Evolutionary conservation across 2,888 invertebrate species (phyloP), one percentile per base, ranked within the genome.

Genomic region (Cephus runcator): DNA sequence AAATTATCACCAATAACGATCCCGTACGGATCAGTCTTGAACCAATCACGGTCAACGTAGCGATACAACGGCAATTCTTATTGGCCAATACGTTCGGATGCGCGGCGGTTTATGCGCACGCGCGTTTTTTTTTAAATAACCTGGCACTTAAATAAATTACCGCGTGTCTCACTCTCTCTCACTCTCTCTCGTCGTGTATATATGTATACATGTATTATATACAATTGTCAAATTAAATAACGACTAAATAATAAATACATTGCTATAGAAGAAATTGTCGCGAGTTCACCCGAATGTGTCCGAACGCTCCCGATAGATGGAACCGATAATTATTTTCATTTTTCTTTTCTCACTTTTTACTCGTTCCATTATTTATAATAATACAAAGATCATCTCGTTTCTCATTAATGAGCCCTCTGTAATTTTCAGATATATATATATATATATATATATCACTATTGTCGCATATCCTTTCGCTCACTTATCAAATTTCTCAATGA

Each of bases 111-210:
- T 9, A 23, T 56, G 56, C 56, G 23, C 56, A 34, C 31, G 71
- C 30, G 71, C 31, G 11, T 30, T 71, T 71, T 33, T 35, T 40
- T 56, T 56, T 9, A 23, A 23, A 56, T 40, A 56, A 56, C 9
- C 35, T 35, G 74, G 74, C 35, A 74, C 74, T 35, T 74, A 35
- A 77, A 77, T 79, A 77, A 79, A 75, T 76, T 34, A 76, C 31
- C 33, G 9, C 15, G 12, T 69, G 75, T 74, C 56, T 56, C 56
- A 9, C 56, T 78, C 82, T 80, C 79, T 84, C 78, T 86, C 81
- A 83, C 79, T 82, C 79, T 84, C 76, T 83, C 80, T 76, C 56
- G 56, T 23, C 73, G 34, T 15, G n/a, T 75, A 15, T 73, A 73
- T 36, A 34, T 68, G 31, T 40, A 40, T 40, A 36, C 34, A 30